Evolutionary conservation across 2,113 vertebrate species (phyloP), one percentile per base, ranked within the genome.

Genomic region (Microtus richardsoni): DNA sequence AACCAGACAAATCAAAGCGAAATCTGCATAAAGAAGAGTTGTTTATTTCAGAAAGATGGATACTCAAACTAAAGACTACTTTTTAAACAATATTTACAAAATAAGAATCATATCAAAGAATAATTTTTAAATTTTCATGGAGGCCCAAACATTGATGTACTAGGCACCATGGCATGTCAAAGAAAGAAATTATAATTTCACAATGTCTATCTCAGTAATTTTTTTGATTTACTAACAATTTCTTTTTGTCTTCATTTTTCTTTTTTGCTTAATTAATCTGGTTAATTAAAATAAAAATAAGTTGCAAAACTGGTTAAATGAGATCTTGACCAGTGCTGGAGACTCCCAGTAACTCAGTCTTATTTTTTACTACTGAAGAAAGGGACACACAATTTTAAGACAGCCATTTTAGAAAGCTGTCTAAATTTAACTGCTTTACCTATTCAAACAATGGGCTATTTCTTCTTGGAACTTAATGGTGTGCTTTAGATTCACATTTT

Each of bases 251-350:
- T 19, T 58, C 54, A 58, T 21, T 58, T 58, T 58, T 58, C 54
- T 71, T 71, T 58, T 68, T 64, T 93, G 41, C 21, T 80, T 49
- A 96, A 66, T 52, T 91, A 93, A 12, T 22, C 12, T 77, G 6
- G 21, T 62, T 78, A 88, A 39, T 94, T 49, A 47, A 95, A 93
- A 44, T 24, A n/a, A 96, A 91, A 87, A 66, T 74, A 83, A 41
- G 52, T 87, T 22, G 5, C 26, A 78, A 71, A 28, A 49, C 22
- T 24, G 7, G 60, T 80, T 78, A 77, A 92, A 74, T n/a, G 49
- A 11, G 64, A 83, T 47, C 44, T 82, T 88, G 12, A 36, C 47
- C 41, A 52, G 33, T n/a, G 16, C 60, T 75, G 16, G 93, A 79
- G 85, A 83, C 21, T 83, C 47, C 24, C 24, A 88, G n/a, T 92